Evolutionary conservation across 1,140 invertebrate genomes (phyloP), one percentile per base, ranked within the genome.

Genomic region (Lithobius niger): DNA sequence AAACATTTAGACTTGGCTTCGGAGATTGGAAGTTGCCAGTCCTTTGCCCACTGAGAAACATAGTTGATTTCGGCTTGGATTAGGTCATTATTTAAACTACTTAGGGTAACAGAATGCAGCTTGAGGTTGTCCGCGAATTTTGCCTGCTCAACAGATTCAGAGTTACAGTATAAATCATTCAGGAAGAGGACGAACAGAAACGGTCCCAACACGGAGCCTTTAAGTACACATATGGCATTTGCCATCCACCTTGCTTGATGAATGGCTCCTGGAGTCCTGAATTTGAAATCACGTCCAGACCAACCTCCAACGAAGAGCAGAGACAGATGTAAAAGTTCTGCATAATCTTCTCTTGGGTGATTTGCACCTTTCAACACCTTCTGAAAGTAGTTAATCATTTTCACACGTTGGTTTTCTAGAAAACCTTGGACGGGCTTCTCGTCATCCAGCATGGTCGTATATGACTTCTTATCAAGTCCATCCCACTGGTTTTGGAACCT

Each of bases 311-410:
- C 26, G 52, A 56, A 18, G 16, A 55, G 52, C 10, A 54, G 6
- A 3, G 44, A 27, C 28, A 57, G 56, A 31, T 57, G 28, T 27
- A 57, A 36, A 13, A 57, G 52, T 10, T 57, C 56, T 19, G 24
- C 19, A 52, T 57, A 57, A 24, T 57, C 22, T 15, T 57, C 52
- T 13, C 15, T 27, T 15, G 36, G 52, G 21, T 16, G 15, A 18
- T 21, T 36, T 36, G 6, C 31, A n/a, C n/a, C 31, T 36, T 36
- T 36, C n/a, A 36, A n/a, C 6, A 36, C 31, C 40, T 52, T 55
- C 49, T 55, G 53, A 31, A 55, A 50, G 53, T 52, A 55, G 42
- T 55, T 55, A 55, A 55, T 43, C 22, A 55, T 55, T 55, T 55
- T 55, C 43, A 55, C 45, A 50, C 53, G 24, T 55, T 55, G 18